These are phyloP conservation scores for Heterotilapia buettikoferi DNA, from an alignment of 2,113 vertebrate species.

Conservation along the genomic window DNA sequence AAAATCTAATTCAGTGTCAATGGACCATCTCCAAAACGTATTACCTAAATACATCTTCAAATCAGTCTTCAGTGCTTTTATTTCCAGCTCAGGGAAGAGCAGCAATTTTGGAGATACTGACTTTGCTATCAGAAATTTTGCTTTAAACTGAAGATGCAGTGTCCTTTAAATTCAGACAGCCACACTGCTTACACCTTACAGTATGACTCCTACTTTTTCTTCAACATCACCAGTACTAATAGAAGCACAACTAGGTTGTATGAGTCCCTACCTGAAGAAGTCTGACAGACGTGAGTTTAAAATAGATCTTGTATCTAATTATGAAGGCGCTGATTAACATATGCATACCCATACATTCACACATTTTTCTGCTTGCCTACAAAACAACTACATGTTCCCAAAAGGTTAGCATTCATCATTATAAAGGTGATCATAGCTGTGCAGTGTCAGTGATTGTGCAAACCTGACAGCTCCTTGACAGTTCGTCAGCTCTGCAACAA, in stretches of 20 bases:
- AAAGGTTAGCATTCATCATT: conserved; percentile 41
- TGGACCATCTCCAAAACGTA: conserved; percentile 5
- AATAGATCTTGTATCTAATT: background rate
- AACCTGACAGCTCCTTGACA: conserved; percentile 51
- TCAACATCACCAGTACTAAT: background rate
- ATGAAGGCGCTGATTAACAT: background rate
- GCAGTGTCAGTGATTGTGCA: conserved; percentile 27
- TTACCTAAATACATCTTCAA: background rate
- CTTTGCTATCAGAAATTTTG: background rate
- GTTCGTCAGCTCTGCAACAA: conserved; percentile 57
- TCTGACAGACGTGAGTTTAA: background rate
- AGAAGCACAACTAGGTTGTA: background rate
- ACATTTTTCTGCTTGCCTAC: background rate
- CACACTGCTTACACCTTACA: background rate
- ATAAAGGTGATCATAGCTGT: conserved; percentile 61
- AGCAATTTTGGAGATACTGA: background rate
- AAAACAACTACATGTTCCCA: background rate
- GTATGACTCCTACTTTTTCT: background rate
- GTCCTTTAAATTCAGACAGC: background rate
- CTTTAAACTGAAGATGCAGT: background rate
- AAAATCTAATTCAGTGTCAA: conserved; percentile 11
- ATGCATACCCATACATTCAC: background rate
- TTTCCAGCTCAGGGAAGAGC: background rate
- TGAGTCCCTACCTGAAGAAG: background rate
- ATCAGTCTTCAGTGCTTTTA: background rate